Evolutionary conservation across 2,888 invertebrate genomes (phyloP).

Genomic region (Noctuana brunneofusca): DNA sequence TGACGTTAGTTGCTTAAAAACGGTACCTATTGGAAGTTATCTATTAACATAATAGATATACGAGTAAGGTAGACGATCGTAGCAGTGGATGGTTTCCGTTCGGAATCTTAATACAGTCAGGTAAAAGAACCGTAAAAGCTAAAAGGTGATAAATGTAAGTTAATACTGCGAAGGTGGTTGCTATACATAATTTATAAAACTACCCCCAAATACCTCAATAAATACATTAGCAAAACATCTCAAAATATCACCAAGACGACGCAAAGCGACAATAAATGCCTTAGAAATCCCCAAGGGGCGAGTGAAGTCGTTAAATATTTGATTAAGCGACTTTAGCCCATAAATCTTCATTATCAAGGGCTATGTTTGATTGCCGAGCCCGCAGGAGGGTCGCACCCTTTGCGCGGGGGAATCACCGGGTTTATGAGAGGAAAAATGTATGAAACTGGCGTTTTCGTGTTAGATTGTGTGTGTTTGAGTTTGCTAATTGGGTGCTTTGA

Average conservation of each 20-base stretch:
- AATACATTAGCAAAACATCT: conserved; percentile 14
- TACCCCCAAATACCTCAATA: conserved; percentile 7
- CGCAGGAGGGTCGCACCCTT: conserved; percentile 20
- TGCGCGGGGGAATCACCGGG: background rate
- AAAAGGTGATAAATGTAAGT: background rate
- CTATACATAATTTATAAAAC: conserved; percentile 1
- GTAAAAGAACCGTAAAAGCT: no score
- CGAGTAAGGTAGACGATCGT: no score
- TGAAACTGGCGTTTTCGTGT: conserved; percentile 18
- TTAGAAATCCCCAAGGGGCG: conserved; percentile 4
- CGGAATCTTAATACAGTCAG: no score
- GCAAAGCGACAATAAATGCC: conserved; percentile 10
- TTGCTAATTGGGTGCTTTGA: conserved; percentile 19
- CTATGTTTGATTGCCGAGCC: conserved; percentile 3
- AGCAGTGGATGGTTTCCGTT: no score
- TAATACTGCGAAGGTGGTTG: background rate
- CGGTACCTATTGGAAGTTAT: no score
- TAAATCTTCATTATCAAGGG: conserved; percentile 25
- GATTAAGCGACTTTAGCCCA: conserved; percentile 14
- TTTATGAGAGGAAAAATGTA: conserved; percentile 18
- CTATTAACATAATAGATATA: no score
- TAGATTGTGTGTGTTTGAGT: conserved; percentile 13
- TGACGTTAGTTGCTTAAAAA: no score
- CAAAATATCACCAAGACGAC: conserved; percentile 14
- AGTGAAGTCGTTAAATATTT: conserved; percentile 20